Evolutionary conservation across 92 coral and sea anemone species (phyloP), one percentile per base, ranked within the genome.

Genomic region (Pocillopora grandis): DNA sequence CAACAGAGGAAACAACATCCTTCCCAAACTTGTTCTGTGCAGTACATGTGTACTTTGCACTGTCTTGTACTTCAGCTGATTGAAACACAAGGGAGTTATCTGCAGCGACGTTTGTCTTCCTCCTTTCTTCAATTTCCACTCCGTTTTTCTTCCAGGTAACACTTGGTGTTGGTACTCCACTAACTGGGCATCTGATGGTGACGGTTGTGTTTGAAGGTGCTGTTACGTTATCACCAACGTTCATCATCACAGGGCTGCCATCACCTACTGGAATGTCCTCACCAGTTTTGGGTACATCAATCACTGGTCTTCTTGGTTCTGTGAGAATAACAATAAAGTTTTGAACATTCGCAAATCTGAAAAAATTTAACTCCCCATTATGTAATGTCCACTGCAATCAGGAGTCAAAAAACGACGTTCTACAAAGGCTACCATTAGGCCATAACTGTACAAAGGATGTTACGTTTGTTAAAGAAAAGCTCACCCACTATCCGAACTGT

Each of bases 21-120:
- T 90, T 80, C 36, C 98, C 96, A 48, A 69, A 85, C 65, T 75
- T 35, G 79, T 83, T 90, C 23, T 88, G 81, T 14, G 88, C 93
- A 27, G 76, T 63, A 21, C 99, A 96, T 7, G 97, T 94, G 91
- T 96, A 96, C 65, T 87, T 85, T 16, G 93, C 88, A 20, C 76
- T 84, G 83, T 77, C 82, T 19, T 66, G 58, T 15, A 66, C n/a
- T 15, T 23, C 56, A 0, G 78, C 84, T 75, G 59, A 84, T 58
- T 88, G 86, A 59, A 85, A 82, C 37, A 63, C 89, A n/a, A 92
- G 89, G 18, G 76, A 18, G 15, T 67, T 74, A 48, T 73, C 57
- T 23, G 27, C 23, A 18, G 75, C 66, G 58, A 82, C 80, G 42
- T 52, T 27, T 10, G 76, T 57, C 36, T 78, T 72, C 10, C n/a